Evolutionary conservation across 2,888 invertebrate species (phyloP).

Genomic region (Plebejus argus): DNA sequence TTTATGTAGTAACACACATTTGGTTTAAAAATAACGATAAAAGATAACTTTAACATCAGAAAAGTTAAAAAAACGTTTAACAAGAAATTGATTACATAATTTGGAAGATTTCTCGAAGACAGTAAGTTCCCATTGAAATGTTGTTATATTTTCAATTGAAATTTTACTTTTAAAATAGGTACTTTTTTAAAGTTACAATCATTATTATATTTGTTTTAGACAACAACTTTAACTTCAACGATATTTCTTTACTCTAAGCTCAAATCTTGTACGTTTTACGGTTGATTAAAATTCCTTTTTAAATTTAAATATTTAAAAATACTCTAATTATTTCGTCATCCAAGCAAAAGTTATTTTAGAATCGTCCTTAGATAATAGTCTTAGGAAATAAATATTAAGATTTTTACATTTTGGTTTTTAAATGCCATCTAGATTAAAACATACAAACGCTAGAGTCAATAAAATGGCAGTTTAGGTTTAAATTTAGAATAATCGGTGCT

Average conservation of each 20-base stretch:
- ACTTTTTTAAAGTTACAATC: neutral
- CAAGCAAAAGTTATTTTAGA: conserved; percentile 20
- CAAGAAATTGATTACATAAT: neutral
- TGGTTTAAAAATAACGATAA: neutral
- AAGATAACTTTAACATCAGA: neutral
- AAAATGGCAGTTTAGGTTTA: conserved; percentile 27
- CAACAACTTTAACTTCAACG: conserved; percentile 24
- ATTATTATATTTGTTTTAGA: neutral
- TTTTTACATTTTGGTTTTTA: conserved; percentile 27
- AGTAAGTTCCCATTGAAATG: neutral
- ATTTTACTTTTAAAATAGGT: neutral
- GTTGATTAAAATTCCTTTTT: conserved; percentile 47
- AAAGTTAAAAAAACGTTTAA: neutral
- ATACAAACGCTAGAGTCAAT: conserved; percentile 27
- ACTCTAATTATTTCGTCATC: neutral
- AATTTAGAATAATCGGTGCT: conserved; percentile 28
- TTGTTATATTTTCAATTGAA: neutral
- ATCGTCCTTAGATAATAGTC: neutral
- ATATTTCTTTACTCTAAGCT: conserved; percentile 55
- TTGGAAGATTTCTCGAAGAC: neutral
- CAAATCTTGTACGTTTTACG: conserved; percentile 57
- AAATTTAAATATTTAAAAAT: conserved; percentile 24
- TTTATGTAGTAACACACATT: neutral
- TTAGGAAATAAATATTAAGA: neutral
- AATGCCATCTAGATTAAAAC: conserved; percentile 27